A percentile compares a stretch with the other conserved stretches of the same genome.
These are phyloP conservation scores for Sarotherodon lohbergeri DNA, from an alignment of 2,113 vertebrate genomes.

Conservation along the genomic window DNA sequence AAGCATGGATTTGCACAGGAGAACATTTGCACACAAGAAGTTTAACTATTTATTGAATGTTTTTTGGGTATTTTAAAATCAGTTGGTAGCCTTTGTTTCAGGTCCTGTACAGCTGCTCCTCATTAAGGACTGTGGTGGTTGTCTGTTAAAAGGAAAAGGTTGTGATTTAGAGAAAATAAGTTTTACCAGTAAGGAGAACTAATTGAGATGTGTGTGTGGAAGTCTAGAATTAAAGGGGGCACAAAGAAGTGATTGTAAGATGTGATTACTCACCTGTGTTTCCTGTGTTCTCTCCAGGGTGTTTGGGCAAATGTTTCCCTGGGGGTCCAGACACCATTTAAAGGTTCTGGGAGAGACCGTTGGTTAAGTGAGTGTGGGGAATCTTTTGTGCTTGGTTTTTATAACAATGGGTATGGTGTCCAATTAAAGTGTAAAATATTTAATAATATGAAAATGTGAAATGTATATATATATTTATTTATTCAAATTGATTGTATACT, in stretches of 20 bases:
- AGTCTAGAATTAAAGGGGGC: not conserved
- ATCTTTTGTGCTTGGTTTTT: not conserved
- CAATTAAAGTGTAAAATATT: not conserved
- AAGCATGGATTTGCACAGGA: not conserved
- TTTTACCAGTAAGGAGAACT: not conserved
- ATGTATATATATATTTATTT: not conserved
- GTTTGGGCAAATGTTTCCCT: not conserved
- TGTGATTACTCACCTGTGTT: not conserved
- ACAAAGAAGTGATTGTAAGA: not conserved
- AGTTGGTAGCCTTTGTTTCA: not conserved
- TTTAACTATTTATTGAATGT: not conserved
- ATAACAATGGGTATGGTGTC: not conserved
- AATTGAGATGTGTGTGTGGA: not conserved
- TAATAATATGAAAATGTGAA: not conserved
- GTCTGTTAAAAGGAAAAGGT: not conserved
- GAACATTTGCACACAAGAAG: not conserved
- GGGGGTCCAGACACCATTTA: not conserved
- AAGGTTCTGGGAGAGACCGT: not conserved
- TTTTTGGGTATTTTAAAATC: not conserved
- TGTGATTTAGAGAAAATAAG: not conserved
- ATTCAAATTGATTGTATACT: not conserved
- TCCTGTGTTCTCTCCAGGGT: not conserved
- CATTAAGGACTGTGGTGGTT: not conserved
- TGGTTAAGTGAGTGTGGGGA: not conserved
- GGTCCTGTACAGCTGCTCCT: not conserved